These are phyloP conservation scores for Camelus bactrianus DNA, from an alignment of 2,113 vertebrate species.

Conservation along the genomic window DNA sequence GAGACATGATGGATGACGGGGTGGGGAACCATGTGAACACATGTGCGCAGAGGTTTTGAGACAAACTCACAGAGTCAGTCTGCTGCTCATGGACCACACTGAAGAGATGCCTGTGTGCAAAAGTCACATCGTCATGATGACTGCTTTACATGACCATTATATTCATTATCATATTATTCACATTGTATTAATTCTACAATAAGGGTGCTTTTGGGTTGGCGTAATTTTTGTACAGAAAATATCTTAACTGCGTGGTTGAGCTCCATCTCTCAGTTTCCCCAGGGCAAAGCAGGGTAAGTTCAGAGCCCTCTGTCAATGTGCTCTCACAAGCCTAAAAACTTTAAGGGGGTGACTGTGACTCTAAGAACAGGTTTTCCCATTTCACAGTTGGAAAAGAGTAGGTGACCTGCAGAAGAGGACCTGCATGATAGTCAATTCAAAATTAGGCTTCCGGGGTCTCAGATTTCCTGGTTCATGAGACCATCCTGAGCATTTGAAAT, in stretches of 20 bases:
- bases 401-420: neutral
- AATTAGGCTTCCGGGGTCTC: neutral
- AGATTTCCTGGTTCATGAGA: too few species aligned
- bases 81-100: neutral
- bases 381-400: neutral
- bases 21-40: fast-evolving
- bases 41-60: neutral
- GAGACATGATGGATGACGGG: neutral
- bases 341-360: neutral
- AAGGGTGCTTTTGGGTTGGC: neutral
- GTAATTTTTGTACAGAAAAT: neutral
- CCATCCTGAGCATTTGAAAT: neutral
- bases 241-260: neutral
- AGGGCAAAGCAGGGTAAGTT: neutral
- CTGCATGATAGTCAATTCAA: neutral
- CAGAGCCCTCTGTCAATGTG: neutral
- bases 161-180: neutral
- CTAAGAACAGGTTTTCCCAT: neutral
- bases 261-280: neutral
- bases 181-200: too few species aligned
- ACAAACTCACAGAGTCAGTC: neutral
- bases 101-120: neutral
- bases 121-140: neutral
- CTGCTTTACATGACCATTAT: too few species aligned
- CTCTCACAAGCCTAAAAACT: neutral